phyloP scores from a whole-genome alignment of 2,888 invertebrate species.

The Physocephala rufipes region DNA sequence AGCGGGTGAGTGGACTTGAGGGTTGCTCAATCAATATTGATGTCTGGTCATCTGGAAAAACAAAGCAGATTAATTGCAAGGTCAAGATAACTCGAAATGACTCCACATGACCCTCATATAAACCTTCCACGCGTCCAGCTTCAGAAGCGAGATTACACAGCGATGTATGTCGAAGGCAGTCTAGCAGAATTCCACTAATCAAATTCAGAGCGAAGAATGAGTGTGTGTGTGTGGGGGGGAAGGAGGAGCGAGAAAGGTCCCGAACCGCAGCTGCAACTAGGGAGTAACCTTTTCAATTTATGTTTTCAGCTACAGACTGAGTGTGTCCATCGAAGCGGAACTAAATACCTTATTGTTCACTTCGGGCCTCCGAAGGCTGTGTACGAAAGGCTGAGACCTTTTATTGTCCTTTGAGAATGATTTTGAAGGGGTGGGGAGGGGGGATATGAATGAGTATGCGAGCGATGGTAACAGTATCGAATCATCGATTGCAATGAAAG shows the following conservation, averaged over 20 bases:
- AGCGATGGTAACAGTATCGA: too few relatives aligned
- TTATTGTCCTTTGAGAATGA: neutral
- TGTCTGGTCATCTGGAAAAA: conserved; percentile 57
- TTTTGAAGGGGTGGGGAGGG: conserved; percentile 14
- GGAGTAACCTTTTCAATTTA: conserved; percentile 29
- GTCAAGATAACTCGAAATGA: conserved; percentile 48
- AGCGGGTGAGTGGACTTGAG: neutral
- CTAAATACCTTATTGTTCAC: conserved; percentile 38
- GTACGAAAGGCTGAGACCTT: neutral
- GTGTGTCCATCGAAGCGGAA: conserved; percentile 32
- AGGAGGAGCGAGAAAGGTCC: conserved; percentile 35
- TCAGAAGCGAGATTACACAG: conserved; percentile 9
- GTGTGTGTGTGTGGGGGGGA: neutral
- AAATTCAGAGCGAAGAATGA: conserved; percentile 13
- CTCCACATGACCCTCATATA: neutral
- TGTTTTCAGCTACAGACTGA: neutral
- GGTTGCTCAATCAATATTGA: conserved; percentile 47
- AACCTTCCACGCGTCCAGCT: neutral
- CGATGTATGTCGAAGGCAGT: conserved; percentile 14
- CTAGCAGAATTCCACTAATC: conserved; percentile 34
- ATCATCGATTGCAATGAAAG: too few relatives aligned
- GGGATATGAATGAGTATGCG: conserved; percentile 7
- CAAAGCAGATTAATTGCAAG: conserved; percentile 62
- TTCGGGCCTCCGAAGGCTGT: neutral
- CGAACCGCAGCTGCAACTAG: conserved; percentile 41